These are phyloP conservation scores for Lithophane ornitopus DNA, from an alignment of 2,888 invertebrate species.

Conservation along the genomic window DNA sequence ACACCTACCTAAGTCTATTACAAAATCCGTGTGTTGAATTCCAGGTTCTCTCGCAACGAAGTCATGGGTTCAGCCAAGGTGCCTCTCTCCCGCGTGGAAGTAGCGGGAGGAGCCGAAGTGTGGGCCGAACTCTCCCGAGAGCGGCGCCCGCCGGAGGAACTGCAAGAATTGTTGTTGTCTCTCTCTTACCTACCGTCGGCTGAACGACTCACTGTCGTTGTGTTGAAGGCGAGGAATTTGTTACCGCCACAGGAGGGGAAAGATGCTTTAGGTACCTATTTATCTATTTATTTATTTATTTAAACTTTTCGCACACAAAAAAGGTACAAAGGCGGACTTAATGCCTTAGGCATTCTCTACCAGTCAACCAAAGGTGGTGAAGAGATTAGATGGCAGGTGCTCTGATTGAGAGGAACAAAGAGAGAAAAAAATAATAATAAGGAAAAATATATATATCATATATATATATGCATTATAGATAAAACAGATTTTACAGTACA, in stretches of 20 bases:
- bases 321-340: too few species aligned
- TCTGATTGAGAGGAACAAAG: too few species aligned
- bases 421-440: too few species aligned
- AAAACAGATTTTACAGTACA: too few species aligned
- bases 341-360: too few species aligned
- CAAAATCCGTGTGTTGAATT: slow-evolving; percentile 40
- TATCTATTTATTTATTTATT: too few species aligned
- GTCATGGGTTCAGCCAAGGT: slow-evolving; percentile 96
- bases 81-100: slow-evolving; percentile 94
- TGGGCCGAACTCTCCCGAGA: slow-evolving; percentile 97
- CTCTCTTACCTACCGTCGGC: slow-evolving; percentile 97
- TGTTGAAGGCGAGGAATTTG: slow-evolving; percentile 96
- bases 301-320: too few species aligned
- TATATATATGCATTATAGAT: too few species aligned
- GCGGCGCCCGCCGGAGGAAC: slow-evolving; percentile 95
- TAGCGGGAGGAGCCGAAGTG: slow-evolving; percentile 94
- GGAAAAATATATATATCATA: too few species aligned
- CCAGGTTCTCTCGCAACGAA: slow-evolving; percentile 96
- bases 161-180: slow-evolving; percentile 95
- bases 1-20: background rate
- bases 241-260: slow-evolving; percentile 93
- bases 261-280: slow-evolving; percentile 90
- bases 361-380: too few species aligned
- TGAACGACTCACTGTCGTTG: slow-evolving; percentile 95
- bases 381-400: too few species aligned